phyloP scores from a whole-genome alignment of 2,888 invertebrate species.

The Xanthorhoe designata region DNA sequence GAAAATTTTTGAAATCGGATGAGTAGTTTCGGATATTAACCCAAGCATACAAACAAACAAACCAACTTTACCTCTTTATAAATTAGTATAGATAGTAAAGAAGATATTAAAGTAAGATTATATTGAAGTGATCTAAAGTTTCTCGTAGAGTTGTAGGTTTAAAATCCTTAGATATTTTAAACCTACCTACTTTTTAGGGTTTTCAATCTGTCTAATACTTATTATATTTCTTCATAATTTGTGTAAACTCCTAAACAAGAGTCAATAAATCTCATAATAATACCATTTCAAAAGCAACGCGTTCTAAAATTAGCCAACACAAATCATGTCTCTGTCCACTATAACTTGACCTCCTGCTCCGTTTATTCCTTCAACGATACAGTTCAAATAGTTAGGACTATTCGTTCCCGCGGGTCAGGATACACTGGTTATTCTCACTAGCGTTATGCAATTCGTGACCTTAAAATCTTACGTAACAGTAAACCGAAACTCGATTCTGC shows the following conservation, averaged over 20 bases:
- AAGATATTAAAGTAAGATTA: too few relatives aligned
- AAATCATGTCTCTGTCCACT: constrained; percentile 53
- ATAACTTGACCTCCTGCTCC: constrained; percentile 47
- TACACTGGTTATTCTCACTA: constrained; percentile 60
- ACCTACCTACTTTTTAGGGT: too few relatives aligned
- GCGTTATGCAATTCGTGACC: constrained; percentile 78
- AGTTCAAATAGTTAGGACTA: constrained; percentile 42
- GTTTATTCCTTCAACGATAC: constrained; percentile 36
- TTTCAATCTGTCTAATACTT: too few relatives aligned
- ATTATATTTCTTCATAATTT: neutral
- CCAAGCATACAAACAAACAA: too few relatives aligned
- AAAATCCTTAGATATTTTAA: too few relatives aligned
- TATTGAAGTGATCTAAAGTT: too few relatives aligned
- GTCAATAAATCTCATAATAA: constrained; percentile 51
- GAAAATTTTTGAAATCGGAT: too few relatives aligned
- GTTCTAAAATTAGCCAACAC: constrained; percentile 73
- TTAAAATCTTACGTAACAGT: constrained; percentile 79
- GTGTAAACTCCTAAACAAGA: constrained; percentile 41
- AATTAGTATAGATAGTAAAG: too few relatives aligned
- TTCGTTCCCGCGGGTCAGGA: constrained; percentile 54
- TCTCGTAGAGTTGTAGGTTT: too few relatives aligned
- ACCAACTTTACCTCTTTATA: too few relatives aligned
- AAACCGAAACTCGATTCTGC: constrained; percentile 57
- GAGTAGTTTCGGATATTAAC: too few relatives aligned
- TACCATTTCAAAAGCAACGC: constrained; percentile 66